These are phyloP conservation scores for Oryzias melastigma DNA, from an alignment of 2,113 vertebrate species.

Conservation along the genomic window DNA sequence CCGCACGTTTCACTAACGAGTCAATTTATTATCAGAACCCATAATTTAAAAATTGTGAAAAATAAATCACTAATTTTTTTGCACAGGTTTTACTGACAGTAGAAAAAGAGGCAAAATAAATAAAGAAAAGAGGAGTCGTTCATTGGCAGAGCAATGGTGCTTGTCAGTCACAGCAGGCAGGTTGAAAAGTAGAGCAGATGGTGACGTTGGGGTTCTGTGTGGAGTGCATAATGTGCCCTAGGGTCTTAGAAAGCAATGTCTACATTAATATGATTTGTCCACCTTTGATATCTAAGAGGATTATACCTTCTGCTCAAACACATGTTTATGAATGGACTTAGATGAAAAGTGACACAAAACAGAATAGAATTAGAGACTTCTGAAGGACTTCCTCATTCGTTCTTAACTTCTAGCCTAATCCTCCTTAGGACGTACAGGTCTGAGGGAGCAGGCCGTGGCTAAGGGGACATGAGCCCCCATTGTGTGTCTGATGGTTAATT, in stretches of 20 bases:
- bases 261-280: slow-evolving; percentile 78
- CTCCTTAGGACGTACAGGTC: slow-evolving; percentile 76
- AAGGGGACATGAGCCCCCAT: slow-evolving; percentile 75
- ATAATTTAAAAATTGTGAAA: not conserved
- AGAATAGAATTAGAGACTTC: slow-evolving; percentile 74
- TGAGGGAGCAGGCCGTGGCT: slow-evolving; percentile 84
- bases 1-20: no score
- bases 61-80: not conserved
- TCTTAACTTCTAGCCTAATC: slow-evolving; percentile 81
- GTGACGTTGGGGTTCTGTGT: slow-evolving; percentile 55
- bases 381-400: slow-evolving; percentile 77
- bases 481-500: slow-evolving; percentile 79
- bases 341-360: slow-evolving; percentile 69
- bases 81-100: slow-evolving; percentile 1
- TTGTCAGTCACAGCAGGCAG: slow-evolving; percentile 47
- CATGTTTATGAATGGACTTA: slow-evolving; percentile 64
- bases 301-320: slow-evolving; percentile 79
- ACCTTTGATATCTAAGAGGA: slow-evolving; percentile 83
- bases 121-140: slow-evolving; percentile 2
- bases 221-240: slow-evolving; percentile 63
- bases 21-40: no score
- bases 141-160: slow-evolving; percentile 7
- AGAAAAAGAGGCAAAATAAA: not conserved
- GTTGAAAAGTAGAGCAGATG: slow-evolving; percentile 73
- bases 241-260: slow-evolving; percentile 60